Evolutionary conservation across 2,797 vertebrate species (phyloP).

Genomic region (Halcyon badia): DNA sequence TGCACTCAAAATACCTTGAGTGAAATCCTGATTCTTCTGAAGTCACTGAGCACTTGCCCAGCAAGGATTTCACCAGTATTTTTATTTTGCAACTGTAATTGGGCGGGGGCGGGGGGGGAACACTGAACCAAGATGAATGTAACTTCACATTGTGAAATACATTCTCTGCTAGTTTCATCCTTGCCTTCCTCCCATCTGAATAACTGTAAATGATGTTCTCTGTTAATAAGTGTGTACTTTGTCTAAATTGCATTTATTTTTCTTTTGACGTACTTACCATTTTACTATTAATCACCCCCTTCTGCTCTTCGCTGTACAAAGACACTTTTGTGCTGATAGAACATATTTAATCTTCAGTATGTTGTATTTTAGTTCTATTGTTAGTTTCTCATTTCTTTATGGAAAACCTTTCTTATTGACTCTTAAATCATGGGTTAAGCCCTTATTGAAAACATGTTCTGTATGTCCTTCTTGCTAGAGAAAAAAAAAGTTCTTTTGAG

Average conservation of each 20-base stretch:
- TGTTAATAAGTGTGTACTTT: constrained; percentile 69
- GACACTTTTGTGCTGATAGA: constrained; percentile 40
- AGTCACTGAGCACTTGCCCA: not conserved
- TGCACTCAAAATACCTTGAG: not conserved
- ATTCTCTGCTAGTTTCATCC: constrained; percentile 39
- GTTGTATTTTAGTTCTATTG: constrained; percentile 63
- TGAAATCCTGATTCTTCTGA: constrained; percentile 7
- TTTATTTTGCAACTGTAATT: constrained; percentile 23
- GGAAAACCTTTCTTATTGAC: constrained; percentile 58
- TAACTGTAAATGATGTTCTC: constrained; percentile 64
- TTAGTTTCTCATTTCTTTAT: constrained; percentile 61
- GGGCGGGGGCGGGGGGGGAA: not conserved
- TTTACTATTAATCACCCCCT: constrained; percentile 56
- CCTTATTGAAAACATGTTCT: constrained; percentile 59
- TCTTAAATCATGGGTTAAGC: constrained; percentile 70
- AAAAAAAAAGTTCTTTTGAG: constrained; percentile 46
- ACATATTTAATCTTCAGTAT: constrained; percentile 48
- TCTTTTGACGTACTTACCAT: constrained; percentile 45
- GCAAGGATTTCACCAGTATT: constrained; percentile 31
- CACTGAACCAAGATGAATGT: constrained; percentile 30
- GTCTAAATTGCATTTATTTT: constrained; percentile 69
- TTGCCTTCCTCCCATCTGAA: constrained; percentile 50
- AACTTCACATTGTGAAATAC: constrained; percentile 33
- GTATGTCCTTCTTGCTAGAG: not conserved
- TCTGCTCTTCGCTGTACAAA: constrained; percentile 49